phyloP scores from a whole-genome alignment of 2,888 invertebrate genomes.

The Tanytarsus gracilentus region DNA sequence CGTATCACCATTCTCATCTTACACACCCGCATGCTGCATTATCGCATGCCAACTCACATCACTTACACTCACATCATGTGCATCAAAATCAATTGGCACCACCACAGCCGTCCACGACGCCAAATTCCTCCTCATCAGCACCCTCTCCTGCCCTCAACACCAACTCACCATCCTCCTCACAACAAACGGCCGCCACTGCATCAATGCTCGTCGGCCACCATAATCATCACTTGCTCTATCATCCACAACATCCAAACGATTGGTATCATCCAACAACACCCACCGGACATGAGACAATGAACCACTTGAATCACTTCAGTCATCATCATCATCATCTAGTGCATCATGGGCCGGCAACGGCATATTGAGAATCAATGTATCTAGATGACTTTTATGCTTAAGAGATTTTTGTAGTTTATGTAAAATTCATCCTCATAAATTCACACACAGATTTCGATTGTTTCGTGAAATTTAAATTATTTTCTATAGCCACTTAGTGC shows the following conservation, averaged over 20 bases:
- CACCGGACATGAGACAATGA: constrained; percentile 42
- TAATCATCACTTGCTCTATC: constrained; percentile 14
- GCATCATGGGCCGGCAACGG: constrained; percentile 64
- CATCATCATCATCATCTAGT: constrained; percentile 57
- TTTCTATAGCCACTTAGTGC: constrained; percentile 21
- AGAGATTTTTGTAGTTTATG: no score
- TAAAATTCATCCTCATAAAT: no score
- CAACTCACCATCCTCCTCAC: constrained; percentile 8
- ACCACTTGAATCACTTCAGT: constrained; percentile 46
- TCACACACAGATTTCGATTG: no score
- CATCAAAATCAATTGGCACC: constrained; percentile 33
- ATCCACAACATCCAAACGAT: constrained; percentile 34
- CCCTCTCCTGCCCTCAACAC: constrained; percentile 20
- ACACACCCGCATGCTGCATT: constrained; percentile 18
- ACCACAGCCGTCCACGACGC: constrained; percentile 14
- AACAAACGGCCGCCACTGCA: constrained; percentile 7
- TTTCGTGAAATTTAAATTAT: no score
- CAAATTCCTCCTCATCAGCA: constrained; percentile 15
- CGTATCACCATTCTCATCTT: constrained; percentile 36
- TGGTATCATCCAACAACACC: constrained; percentile 42
- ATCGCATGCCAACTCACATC: constrained; percentile 32
- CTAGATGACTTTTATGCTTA: constrained; percentile 25
- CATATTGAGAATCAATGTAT: constrained; percentile 51
- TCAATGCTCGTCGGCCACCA: constrained; percentile 14
- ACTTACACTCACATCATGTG: constrained; percentile 41